Conservation (phyloP, 2,797 vertebrate genomes). For the Loris lydekkerianus region DNA sequence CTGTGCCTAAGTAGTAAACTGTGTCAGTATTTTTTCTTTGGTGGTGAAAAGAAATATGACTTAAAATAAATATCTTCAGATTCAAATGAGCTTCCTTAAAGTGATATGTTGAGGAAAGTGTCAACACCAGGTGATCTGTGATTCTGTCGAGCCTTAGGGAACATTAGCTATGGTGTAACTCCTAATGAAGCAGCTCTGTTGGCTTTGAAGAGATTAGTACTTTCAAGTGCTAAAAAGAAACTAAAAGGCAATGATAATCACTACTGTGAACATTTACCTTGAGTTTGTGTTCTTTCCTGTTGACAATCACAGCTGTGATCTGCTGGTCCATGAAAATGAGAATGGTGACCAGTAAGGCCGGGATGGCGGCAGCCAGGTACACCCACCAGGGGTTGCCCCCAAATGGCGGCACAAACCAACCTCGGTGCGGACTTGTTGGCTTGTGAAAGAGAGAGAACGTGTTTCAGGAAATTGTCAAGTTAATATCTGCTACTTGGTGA, state of each 20-base stretch:
- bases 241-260: not conserved
- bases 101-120: not conserved
- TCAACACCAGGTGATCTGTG: not conserved
- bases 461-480: not conserved
- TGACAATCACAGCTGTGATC: slow-evolving; percentile 98
- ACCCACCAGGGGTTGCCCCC: slow-evolving; percentile 99
- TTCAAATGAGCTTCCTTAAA: slow-evolving; percentile 17
- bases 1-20: not conserved
- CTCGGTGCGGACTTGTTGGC: slow-evolving; percentile 95
- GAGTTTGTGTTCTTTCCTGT: slow-evolving; percentile 98
- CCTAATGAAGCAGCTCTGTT: not conserved
- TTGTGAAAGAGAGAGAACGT: slow-evolving; percentile 82
- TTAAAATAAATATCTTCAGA: not conserved
- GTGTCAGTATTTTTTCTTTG: not conserved
- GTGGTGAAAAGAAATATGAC: not conserved
- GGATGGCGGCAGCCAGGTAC: slow-evolving; percentile 94
- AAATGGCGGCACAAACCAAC: slow-evolving; percentile 97
- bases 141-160: not conserved
- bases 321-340: slow-evolving; percentile 99
- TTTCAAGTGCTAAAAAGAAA: not conserved
- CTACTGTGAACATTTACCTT: slow-evolving; percentile 90
- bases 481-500: not conserved
- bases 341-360: slow-evolving; percentile 97
- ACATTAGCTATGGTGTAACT: not conserved
- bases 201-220: not conserved